Conservation (phyloP, 2,113 vertebrate genomes). For the Chlorodrepanis virens region DNA sequence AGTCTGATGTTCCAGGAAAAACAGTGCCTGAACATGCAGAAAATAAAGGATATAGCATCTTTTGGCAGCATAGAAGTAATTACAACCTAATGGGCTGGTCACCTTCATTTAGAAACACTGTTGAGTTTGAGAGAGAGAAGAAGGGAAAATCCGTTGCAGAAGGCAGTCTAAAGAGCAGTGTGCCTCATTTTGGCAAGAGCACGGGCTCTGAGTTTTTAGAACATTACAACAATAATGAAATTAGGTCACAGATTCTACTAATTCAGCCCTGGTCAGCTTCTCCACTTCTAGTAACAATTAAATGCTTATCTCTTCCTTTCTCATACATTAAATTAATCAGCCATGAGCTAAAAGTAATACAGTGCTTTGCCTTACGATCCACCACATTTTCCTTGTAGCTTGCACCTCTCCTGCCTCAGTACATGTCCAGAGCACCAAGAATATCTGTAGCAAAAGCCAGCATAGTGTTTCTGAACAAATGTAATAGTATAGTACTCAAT, state of each 20-base stretch:
- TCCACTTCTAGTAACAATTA: conserved; percentile 37
- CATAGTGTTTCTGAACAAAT: background rate
- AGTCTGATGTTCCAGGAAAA: background rate
- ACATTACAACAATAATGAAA: conserved; percentile 29
- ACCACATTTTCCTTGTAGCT: background rate
- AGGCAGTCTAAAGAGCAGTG: background rate
- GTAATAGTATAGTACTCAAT: background rate
- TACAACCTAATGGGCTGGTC: background rate
- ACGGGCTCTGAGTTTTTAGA: background rate
- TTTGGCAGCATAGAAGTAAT: background rate
- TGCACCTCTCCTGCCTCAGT: background rate
- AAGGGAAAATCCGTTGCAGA: background rate
- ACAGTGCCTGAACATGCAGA: background rate
- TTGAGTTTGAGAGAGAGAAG: background rate
- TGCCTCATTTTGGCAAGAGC: background rate
- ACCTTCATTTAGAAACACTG: background rate
- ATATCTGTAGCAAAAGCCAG: background rate
- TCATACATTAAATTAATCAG: conserved; percentile 37
- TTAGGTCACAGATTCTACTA: conserved; percentile 21
- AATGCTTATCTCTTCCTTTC: conserved; percentile 43
- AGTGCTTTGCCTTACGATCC: conserved; percentile 17
- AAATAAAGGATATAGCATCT: background rate
- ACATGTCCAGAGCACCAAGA: background rate
- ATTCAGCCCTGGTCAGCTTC: conserved; percentile 36
- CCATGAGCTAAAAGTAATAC: conserved; percentile 13